A percentile compares a stretch with the other conserved stretches of the same genome.
Conservation (phyloP, 2,888 invertebrate species). For the Sinodicranocentrus sp. region DNA sequence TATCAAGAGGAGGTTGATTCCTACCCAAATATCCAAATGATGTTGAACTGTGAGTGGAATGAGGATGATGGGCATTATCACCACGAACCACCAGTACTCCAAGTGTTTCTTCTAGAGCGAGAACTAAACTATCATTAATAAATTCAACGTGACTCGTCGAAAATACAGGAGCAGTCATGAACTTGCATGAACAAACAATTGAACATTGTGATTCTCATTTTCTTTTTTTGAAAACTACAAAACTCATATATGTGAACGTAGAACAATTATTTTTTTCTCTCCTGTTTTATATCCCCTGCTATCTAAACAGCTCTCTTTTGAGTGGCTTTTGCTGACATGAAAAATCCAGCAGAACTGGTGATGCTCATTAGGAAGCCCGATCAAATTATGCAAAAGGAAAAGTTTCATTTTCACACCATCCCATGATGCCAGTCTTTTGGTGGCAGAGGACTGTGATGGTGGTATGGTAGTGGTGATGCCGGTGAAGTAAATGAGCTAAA, state of each 20-base stretch:
- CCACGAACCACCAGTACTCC: not conserved
- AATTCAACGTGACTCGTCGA: slow-evolving; percentile 53
- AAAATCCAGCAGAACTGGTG: slow-evolving; percentile 60
- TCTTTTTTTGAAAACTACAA: not conserved
- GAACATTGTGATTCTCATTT: slow-evolving; percentile 7
- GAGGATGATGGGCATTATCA: slow-evolving; percentile 3
- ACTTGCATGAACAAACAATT: slow-evolving; percentile 58
- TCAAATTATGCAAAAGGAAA: slow-evolving; percentile 46
- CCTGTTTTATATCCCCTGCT: slow-evolving; percentile 25
- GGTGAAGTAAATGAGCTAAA: not conserved
- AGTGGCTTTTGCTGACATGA: slow-evolving; percentile 40
- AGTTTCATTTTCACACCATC: slow-evolving; percentile 57
- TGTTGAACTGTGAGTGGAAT: not conserved
- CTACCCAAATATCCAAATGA: not conserved
- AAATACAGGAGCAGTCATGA: slow-evolving; percentile 62
- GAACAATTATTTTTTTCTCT: slow-evolving; percentile 29
- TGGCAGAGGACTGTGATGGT: not conserved
- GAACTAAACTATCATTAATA: slow-evolving; percentile 38
- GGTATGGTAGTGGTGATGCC: slow-evolving; percentile 15
- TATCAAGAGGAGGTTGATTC: no score
- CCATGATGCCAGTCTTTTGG: not conserved
- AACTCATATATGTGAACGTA: not conserved
- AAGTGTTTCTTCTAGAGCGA: not conserved
- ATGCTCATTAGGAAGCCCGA: slow-evolving; percentile 48
- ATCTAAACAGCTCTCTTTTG: no score